Base-by-base conservation (phyloP, 2,888 invertebrate species). In the Ecliptopera silaceata region DNA sequence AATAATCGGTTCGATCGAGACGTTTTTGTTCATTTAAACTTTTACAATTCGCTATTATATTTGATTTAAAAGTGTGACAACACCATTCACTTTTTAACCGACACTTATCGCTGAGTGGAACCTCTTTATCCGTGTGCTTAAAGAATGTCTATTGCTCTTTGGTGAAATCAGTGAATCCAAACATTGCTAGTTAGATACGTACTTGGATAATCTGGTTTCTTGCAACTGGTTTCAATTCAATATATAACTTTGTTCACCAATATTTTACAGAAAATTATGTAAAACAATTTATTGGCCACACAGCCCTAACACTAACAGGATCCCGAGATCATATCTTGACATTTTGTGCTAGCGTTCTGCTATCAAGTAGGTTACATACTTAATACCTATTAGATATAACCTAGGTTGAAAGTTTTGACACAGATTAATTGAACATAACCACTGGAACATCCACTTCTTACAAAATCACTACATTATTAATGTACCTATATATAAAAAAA, bases 301-400 rank as follows among this genome's bases (percentile, higher is more conserved):
- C n/a, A n/a, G n/a, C n/a, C 66, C 70, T 67, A 58, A 48, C 41
- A 51, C 41, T 22, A 80, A 80, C 80, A 67, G 63, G 80, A 71
- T 72, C 51, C 64, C 26, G 55, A 65, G 61, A 61, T 61, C 62
- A 61, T 60, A 60, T 65, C 57, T 59, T 74, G 74, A 74, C 76
- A 78, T 79, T 36, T 79, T 75, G 56, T 65, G 47, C 10, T 51
- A 26, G 18, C 22, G 36, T 13, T 61, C 47, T 53, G 53, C 8
- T 36, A 15, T 2, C 15, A 36, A 36, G 15, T 36, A 36, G 13
- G 2, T 31, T n/a, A 29, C 8, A 2, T 31, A 31, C 11, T 2
- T 31, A 31, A 1, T 11, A 31, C 11, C 22, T 12, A 31, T n/a
- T n/a, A 11, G n/a, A 12, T 4, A 4, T 29, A 29, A 34, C 12